Evolutionary conservation across 2,888 invertebrate genomes (phyloP).

Genomic region (Amaurobius ferox): DNA sequence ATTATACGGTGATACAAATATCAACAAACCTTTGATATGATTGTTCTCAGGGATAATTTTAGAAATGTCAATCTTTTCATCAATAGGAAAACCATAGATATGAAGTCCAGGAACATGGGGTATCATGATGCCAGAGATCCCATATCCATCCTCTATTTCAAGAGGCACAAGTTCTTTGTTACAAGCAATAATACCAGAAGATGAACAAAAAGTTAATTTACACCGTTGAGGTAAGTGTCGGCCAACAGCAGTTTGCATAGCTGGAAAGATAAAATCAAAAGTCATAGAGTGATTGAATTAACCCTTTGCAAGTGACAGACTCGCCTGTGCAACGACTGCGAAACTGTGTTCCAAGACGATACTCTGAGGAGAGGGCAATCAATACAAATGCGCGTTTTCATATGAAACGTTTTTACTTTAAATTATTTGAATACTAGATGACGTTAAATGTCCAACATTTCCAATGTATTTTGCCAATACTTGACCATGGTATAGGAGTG

Average conservation of each 20-base stretch:
- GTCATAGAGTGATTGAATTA: too few species aligned
- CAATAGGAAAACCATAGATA: constrained; percentile 25
- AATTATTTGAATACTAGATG: too few species aligned
- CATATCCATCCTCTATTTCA: constrained; percentile 43
- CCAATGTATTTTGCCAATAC: too few species aligned
- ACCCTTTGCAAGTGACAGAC: too few species aligned
- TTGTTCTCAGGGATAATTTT: constrained; percentile 27
- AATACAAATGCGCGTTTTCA: too few species aligned
- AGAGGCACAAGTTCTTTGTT: background rate
- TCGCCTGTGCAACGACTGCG: background rate
- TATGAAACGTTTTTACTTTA: too few species aligned
- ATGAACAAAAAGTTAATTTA: background rate
- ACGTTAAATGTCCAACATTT: too few species aligned
- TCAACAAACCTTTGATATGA: constrained; percentile 32
- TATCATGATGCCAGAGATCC: constrained; percentile 39
- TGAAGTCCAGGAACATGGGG: constrained; percentile 38
- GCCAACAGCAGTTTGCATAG: background rate
- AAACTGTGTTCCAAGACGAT: too few species aligned
- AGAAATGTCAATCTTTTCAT: background rate
- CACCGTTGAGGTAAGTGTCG: constrained; percentile 15
- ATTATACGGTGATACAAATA: constrained; percentile 29
- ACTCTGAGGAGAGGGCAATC: too few species aligned
- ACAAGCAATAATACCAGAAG: constrained; percentile 36
- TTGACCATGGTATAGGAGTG: too few species aligned
- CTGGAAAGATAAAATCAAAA: constrained; percentile 22